Base-by-base conservation (phyloP, 2,797 vertebrate species). In the Antrozous pallidus region DNA sequence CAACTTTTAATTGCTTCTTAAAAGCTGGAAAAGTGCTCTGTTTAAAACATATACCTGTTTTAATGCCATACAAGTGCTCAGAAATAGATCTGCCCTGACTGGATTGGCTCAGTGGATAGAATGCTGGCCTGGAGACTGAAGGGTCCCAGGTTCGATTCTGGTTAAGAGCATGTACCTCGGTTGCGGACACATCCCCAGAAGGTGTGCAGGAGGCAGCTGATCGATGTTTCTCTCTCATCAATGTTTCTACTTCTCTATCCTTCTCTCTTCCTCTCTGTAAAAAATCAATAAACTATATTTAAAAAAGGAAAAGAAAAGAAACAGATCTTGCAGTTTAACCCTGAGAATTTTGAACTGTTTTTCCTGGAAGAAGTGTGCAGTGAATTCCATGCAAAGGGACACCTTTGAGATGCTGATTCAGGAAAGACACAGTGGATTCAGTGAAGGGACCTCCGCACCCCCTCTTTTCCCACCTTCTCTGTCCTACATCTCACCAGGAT, bases 381-480 rank as follows among this genome's bases (percentile, higher is more conserved):
- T 4, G 24, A 69, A 40, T 47, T 78, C 49, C 74, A 49, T 0
- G 8, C 1, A 10, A 75, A 75, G 24, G 58, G 58, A 11, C 22
- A 28, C 61, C 45, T 61, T 8, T 5, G 6, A 77, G 71, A 54
- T 9, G 28, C 36, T 22, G 56, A 33, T 28, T 65, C 38, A 56
- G 45, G 51, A 33, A 45, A 5, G n/a, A 61, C 28, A 8, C 1
- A 0, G 81, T 40, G 28, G 54, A 2, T 3, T 2, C 24, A 20
- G n/a, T 31, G 17, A 22, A 22, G 24, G 40, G 54, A 58, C 10
- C 69, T 42, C 22, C 2, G 56, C 8, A 8, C 7, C 67, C 14
- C 13, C 5, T 17, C 8, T 18, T 2, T 8, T 22, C 47, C 87
- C 20, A 16, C 10, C 4, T 28, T 12, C 79, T 42, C 40, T 2